These are phyloP conservation scores for Rhabdornis inornatus DNA, from an alignment of 2,113 vertebrate genomes.

Conservation along the genomic window DNA sequence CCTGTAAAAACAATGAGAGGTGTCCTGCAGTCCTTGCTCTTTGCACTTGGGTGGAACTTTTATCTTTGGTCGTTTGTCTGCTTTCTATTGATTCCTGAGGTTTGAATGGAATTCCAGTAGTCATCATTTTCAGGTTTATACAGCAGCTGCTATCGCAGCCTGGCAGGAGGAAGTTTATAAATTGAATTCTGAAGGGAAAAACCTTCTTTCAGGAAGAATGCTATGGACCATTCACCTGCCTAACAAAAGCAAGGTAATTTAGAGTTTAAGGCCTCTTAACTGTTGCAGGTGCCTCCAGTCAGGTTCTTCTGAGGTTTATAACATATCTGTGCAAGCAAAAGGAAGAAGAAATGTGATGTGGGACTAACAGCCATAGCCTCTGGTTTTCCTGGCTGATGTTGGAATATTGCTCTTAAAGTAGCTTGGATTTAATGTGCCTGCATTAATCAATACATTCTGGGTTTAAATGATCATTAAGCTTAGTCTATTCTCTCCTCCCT, in stretches of 20 bases:
- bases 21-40: neutral
- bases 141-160: constrained; percentile 15
- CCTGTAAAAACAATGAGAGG: neutral
- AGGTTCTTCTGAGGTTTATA: neutral
- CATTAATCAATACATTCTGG: neutral
- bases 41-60: constrained; percentile 9
- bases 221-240: neutral
- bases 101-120: constrained; percentile 36
- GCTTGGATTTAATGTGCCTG: neutral
- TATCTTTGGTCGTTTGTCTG: constrained; percentile 32
- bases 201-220: neutral
- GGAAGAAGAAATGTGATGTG: neutral
- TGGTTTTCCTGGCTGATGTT: neutral
- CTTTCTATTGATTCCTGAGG: constrained; percentile 5
- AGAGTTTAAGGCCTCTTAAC: neutral
- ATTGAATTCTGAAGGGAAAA: constrained; percentile 48
- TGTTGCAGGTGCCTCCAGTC: neutral
- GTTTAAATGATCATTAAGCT: neutral
- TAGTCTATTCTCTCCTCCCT: neutral
- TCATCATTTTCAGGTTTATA: constrained; percentile 18
- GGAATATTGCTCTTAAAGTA: neutral
- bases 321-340: neutral
- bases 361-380: neutral
- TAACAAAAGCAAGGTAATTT: constrained; percentile 35
- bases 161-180: constrained; percentile 33